phyloP scores from a whole-genome alignment of 1,140 invertebrate species.

The Hermetia illucens region DNA sequence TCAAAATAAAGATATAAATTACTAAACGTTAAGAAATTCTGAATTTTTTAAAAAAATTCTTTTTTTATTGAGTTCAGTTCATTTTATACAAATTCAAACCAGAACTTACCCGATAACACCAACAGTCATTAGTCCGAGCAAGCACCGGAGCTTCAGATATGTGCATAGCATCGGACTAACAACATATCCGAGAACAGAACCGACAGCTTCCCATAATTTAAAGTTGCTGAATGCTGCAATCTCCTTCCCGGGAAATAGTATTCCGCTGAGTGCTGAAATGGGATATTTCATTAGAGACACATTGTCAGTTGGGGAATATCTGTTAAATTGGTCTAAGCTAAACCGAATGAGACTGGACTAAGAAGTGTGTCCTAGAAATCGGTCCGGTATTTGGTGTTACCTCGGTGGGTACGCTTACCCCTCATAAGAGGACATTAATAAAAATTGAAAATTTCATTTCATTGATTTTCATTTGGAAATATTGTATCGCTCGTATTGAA shows the following conservation, averaged over 20 bases:
- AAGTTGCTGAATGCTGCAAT: conserved; percentile 91
- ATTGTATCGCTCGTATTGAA: too few relatives aligned
- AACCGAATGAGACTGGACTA: too few relatives aligned
- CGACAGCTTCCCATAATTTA: conserved; percentile 79
- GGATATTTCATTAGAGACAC: conserved; percentile 11
- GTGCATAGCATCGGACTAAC: conserved; percentile 67
- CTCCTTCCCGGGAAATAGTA: conserved; percentile 70
- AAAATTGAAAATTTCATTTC: too few relatives aligned
- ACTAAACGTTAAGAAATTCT: background rate
- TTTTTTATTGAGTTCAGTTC: too few relatives aligned
- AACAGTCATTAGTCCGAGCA: conserved; percentile 54
- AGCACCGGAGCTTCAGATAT: conserved; percentile 54
- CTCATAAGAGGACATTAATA: too few relatives aligned
- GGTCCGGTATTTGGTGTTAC: too few relatives aligned
- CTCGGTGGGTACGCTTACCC: too few relatives aligned
- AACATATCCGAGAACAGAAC: conserved; percentile 73
- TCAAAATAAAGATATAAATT: background rate
- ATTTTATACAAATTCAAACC: background rate
- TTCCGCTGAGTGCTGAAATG: conserved; percentile 74
- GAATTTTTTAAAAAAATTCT: background rate
- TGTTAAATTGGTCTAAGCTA: too few relatives aligned
- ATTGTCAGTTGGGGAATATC: too few relatives aligned
- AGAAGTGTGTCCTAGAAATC: too few relatives aligned
- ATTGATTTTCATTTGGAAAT: too few relatives aligned
- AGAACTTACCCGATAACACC: conserved; percentile 55